Conservation (phyloP, 1,140 invertebrate species). For the Trichonephila clavata region DNA sequence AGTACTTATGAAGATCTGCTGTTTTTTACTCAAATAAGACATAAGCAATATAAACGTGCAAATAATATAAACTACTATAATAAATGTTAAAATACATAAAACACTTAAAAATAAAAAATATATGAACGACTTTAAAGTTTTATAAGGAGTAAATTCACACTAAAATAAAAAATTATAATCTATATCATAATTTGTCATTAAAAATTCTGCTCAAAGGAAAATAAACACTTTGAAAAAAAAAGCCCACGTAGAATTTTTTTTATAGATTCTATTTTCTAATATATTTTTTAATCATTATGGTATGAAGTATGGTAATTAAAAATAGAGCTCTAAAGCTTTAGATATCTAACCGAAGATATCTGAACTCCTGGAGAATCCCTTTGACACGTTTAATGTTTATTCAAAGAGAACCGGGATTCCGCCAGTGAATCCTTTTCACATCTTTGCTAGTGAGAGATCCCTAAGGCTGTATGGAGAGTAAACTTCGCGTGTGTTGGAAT, state of each 20-base stretch:
- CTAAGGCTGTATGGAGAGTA: not conserved
- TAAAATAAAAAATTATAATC: no score
- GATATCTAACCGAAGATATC: no score
- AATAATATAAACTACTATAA: no score
- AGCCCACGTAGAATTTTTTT: not conserved
- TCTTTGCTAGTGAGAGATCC: not conserved
- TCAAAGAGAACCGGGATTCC: not conserved
- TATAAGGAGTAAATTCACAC: no score
- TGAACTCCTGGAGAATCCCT: not conserved
- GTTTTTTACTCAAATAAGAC: no score
- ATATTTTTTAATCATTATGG: not conserved
- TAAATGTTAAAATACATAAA: no score
- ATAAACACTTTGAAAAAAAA: not conserved
- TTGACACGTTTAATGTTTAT: not conserved
- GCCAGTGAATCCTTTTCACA: not conserved
- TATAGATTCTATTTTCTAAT: not conserved
- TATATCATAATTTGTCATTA: not conserved
- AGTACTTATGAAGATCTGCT: no score
- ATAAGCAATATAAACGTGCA: no score
- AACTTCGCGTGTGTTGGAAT: not conserved
- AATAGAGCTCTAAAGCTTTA: not conserved
- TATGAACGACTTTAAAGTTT: no score
- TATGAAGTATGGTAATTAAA: not conserved
- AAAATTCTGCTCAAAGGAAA: not conserved
- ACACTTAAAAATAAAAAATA: no score